phyloP scores from a whole-genome alignment of 2,113 vertebrate species.

The Zosterops pallidus region DNA sequence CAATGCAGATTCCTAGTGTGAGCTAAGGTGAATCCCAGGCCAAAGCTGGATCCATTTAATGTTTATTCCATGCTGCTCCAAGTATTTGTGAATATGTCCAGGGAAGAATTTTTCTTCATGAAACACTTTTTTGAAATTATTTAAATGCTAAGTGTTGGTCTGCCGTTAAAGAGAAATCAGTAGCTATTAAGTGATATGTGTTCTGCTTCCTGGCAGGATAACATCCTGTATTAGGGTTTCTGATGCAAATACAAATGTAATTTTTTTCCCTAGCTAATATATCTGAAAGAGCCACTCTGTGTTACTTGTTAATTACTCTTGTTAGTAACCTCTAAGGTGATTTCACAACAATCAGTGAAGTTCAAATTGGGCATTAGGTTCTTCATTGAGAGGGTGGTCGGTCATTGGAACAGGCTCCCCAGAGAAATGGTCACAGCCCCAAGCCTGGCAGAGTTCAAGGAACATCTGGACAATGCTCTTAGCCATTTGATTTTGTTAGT shows the following conservation, averaged over 20 bases:
- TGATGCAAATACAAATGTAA: background rate
- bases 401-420: background rate
- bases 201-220: background rate
- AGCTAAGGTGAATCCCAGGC: background rate
- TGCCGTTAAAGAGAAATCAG: background rate
- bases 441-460: background rate
- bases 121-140: background rate
- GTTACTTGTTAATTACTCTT: background rate
- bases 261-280: background rate
- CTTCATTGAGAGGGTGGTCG: background rate
- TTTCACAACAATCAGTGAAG: background rate
- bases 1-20: background rate
- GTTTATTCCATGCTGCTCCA: background rate
- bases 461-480: background rate
- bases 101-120: background rate
- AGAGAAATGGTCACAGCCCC: background rate
- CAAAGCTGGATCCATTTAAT: background rate
- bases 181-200: rapidly evolving
- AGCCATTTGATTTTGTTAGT: background rate
- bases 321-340: background rate
- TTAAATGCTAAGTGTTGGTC: background rate
- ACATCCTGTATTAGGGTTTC: background rate
- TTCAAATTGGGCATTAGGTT: background rate
- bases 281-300: background rate
- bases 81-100: background rate